Evolutionary conservation across 2,797 vertebrate genomes (phyloP).

Genomic region (Loriculus beryllinus): DNA sequence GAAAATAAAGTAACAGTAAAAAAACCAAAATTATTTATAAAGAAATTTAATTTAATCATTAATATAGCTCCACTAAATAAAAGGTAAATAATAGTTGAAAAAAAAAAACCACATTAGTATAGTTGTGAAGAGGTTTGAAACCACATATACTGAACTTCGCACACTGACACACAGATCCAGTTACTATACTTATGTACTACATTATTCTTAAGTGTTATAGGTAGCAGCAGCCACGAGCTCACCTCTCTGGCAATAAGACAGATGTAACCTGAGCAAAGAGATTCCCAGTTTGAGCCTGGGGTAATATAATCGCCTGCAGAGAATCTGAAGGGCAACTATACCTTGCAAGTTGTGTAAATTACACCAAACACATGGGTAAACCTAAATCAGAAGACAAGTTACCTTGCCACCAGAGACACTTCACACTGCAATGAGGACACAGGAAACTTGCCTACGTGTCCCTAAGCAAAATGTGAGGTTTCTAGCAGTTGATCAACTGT

Average conservation of each 20-base stretch:
- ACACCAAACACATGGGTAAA: not conserved
- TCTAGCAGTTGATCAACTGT: not conserved
- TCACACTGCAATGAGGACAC: not conserved
- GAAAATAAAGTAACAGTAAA: not conserved
- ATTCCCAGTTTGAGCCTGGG: not conserved
- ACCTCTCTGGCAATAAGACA: not conserved
- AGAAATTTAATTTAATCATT: not conserved
- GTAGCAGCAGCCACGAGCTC: not conserved
- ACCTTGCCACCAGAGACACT: not conserved
- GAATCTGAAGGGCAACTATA: not conserved
- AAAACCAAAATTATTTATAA: not conserved
- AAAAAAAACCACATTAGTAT: not conserved
- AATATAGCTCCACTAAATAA: not conserved
- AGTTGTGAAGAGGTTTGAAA: not conserved
- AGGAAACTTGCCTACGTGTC: accelerated
- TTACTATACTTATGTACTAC: not conserved
- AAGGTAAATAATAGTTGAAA: not conserved
- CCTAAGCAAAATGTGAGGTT: not conserved
- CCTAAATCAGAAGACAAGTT: not conserved
- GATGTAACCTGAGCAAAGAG: not conserved
- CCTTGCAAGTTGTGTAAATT: not conserved
- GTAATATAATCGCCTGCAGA: not conserved
- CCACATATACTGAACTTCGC: not conserved
- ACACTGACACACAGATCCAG: not conserved
- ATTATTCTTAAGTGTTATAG: not conserved